A percentile compares a stretch with the other conserved stretches of the same genome.
Conservation (phyloP, 2,888 invertebrate species). For the Plebejus argus region DNA sequence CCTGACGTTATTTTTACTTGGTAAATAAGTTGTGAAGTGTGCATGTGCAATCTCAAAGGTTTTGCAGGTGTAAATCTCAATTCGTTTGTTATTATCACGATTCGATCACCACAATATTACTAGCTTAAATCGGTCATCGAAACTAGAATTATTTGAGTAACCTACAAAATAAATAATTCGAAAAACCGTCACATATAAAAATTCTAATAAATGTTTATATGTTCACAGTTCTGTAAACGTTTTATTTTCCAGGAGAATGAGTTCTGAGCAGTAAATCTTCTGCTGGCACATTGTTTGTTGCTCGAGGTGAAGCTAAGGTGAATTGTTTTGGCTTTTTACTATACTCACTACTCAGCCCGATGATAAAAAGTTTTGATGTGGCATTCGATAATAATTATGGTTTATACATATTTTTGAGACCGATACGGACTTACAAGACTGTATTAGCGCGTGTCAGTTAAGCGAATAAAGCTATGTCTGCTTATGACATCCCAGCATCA, state of each 20-base stretch:
- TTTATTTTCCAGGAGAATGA: constrained; percentile 36
- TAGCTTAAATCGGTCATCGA: not conserved
- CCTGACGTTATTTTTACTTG: too few species aligned
- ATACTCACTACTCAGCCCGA: not conserved
- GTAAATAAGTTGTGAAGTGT: too few species aligned
- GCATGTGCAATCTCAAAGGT: too few species aligned
- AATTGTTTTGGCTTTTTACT: constrained; percentile 30
- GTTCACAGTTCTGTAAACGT: not conserved
- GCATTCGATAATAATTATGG: not conserved
- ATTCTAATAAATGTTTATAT: not conserved
- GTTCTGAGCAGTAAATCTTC: constrained; percentile 1
- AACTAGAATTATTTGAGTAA: not conserved
- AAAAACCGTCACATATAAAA: not conserved
- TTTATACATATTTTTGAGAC: not conserved
- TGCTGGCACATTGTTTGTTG: constrained; percentile 12
- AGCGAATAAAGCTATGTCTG: too few species aligned
- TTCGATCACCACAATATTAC: not conserved
- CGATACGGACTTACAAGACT: too few species aligned
- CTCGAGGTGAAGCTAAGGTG: constrained; percentile 13
- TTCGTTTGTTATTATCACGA: too few species aligned
- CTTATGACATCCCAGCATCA: too few species aligned
- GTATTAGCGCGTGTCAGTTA: too few species aligned
- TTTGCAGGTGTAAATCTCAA: too few species aligned
- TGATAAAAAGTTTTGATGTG: constrained; percentile 2
- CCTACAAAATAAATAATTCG: not conserved